Evolutionary conservation across 2,888 invertebrate species (phyloP).

Genomic region (Polyploca ridens): DNA sequence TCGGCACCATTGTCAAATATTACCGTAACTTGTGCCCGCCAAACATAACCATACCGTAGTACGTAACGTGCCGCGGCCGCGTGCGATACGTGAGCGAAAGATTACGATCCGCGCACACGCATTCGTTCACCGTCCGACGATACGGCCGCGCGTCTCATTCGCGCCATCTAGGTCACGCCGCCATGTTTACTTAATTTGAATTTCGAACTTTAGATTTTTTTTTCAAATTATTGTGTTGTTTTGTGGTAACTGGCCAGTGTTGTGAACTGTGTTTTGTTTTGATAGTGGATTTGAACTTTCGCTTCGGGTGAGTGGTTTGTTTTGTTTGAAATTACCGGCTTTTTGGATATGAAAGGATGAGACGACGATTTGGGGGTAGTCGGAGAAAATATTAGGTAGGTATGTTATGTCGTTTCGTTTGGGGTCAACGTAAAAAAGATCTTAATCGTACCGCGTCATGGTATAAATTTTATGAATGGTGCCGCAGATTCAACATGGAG

Average conservation of each 20-base stretch:
- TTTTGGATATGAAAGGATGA: neutral
- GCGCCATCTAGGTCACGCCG: conserved; percentile 51
- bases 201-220: conserved; percentile 48
- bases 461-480: no score
- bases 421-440: no score
- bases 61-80: conserved; percentile 46
- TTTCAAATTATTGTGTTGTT: conserved; percentile 30
- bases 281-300: conserved; percentile 10
- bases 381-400: neutral
- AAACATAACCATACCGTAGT: conserved; percentile 64
- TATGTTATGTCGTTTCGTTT: no score
- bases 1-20: conserved; percentile 34
- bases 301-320: conserved; percentile 14
- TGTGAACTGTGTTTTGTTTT: neutral
- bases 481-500: no score
- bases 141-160: conserved; percentile 56
- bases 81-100: conserved; percentile 50
- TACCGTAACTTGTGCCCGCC: conserved; percentile 31
- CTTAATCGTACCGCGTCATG: no score
- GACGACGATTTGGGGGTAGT: neutral
- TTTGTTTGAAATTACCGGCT: neutral
- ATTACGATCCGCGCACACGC: conserved; percentile 52
- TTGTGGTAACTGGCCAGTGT: conserved; percentile 21
- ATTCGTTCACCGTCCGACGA: conserved; percentile 63
- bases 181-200: conserved; percentile 41